phyloP scores from a whole-genome alignment of 2,113 vertebrate species.

The Oncorhynchus keta region DNA sequence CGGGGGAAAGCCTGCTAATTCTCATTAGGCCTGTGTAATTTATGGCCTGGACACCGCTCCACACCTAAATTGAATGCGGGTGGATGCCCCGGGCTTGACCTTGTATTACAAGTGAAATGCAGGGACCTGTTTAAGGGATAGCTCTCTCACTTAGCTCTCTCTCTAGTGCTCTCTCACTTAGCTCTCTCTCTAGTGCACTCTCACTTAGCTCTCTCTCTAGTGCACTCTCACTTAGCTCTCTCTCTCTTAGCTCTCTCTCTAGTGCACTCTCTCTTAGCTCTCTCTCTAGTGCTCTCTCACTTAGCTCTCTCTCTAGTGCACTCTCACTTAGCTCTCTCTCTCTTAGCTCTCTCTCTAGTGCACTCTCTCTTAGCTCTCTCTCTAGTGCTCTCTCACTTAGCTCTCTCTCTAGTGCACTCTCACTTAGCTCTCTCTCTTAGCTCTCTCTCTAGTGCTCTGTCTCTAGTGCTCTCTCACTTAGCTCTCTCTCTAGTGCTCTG shows the following conservation, averaged over 20 bases:
- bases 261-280: too few species aligned
- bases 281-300: not conserved
- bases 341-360: not conserved
- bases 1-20: conserved; percentile 48
- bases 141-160: not conserved
- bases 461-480: too few species aligned
- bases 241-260: not conserved
- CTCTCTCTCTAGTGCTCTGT: too few species aligned
- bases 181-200: not conserved
- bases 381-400: too few species aligned
- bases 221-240: not conserved
- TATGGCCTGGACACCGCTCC: conserved; percentile 39
- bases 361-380: not conserved
- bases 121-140: conserved; percentile 24
- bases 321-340: not conserved
- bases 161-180: too few species aligned
- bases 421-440: too few species aligned
- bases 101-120: conserved; percentile 18
- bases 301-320: too few species aligned
- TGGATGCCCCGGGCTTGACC: conserved; percentile 36
- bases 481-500: too few species aligned
- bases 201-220: too few species aligned
- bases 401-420: too few species aligned
- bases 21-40: conserved; percentile 52
- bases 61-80: conserved; percentile 19